Base-by-base conservation (phyloP, 2,888 invertebrate species). In the Watsonalla cultraria region DNA sequence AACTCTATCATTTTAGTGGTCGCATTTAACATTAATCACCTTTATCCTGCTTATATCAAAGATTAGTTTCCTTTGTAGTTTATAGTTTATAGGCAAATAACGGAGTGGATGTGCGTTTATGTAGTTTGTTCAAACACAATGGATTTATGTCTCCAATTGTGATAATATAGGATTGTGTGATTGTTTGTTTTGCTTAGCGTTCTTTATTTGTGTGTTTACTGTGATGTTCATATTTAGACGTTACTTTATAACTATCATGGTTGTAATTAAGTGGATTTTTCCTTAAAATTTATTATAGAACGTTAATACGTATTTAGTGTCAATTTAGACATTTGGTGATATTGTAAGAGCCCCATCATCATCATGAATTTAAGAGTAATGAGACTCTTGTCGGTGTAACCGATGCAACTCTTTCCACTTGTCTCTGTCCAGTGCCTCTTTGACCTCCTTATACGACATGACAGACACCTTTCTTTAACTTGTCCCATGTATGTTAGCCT, bases 1-100 rank as follows among this genome's bases (percentile, higher is more conserved):
- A 65, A 54, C 56, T 65, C 73, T 81, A 80, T 85, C 84, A 83
- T 81, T 77, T 72, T 72, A 79, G 79, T 67, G 78, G 79, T 67
- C 56, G 62, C 57, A 56, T 68, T 72, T 70, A 53, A 61, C 60
- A 63, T 65, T 34, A 37, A 13, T 49, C 57, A 62, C 70, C 73
- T 73, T 70, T 71, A 71, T 74, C 64, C 59, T 62, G 64, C 70
- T 71, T 64, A 65, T 67, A 61, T 59, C 58, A 56, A 56, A 72
- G 73, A 74, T 76, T 74, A 74, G 74, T 76, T 72, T 69, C 68
- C 64, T 64, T 72, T 61, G 66, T 65, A 66, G 65, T 55, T 65
- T 66, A 53, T 65, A 66, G 65, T 55, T 65, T 66, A 53, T 66
- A 66, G 64, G 59, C 47, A 47, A 55, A 65, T 37, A 49, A 37